Percentiles rank a stretch among this genome's conserved stretches.
These are phyloP conservation scores for Cydia fagiglandana DNA, from an alignment of 1,140 invertebrate species.

Conservation along the genomic window DNA sequence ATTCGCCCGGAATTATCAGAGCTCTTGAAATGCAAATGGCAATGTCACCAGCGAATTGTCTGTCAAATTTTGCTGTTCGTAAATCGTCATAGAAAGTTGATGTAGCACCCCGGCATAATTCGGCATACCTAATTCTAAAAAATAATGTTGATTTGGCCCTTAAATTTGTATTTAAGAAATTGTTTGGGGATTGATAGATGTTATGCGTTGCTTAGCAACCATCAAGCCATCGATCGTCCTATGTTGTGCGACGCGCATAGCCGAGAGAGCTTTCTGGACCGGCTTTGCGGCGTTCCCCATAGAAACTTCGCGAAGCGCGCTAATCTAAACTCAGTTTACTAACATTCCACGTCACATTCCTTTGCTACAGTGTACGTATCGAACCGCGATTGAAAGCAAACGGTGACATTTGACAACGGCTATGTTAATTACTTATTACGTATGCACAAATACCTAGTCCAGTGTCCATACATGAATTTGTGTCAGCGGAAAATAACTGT, in stretches of 20 bases:
- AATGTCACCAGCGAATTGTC: no score
- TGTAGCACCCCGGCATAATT: no score
- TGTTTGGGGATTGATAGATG: not conserved
- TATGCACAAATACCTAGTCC: slow-evolving; percentile 10
- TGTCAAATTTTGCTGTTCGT: no score
- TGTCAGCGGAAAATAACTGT: slow-evolving; percentile 29
- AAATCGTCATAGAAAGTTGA: no score
- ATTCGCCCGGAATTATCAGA: no score
- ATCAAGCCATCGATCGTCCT: slow-evolving; percentile 1
- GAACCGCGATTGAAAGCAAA: slow-evolving; percentile 14
- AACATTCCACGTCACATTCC: not conserved
- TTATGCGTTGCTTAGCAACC: not conserved
- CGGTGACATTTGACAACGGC: slow-evolving; percentile 11
- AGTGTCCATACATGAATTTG: slow-evolving; percentile 10
- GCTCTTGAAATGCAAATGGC: no score
- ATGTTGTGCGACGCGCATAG: not conserved
- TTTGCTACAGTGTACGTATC: slow-evolving; percentile 1
- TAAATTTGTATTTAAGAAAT: not conserved
- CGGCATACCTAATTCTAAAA: not conserved
- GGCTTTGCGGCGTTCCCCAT: not conserved
- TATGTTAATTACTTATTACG: slow-evolving; percentile 28
- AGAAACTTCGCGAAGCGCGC: slow-evolving; percentile 25
- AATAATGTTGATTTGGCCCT: not conserved
- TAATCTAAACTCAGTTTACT: not conserved
- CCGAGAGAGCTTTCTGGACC: slow-evolving; percentile 17